Evolutionary conservation across 2,797 vertebrate species (phyloP), one percentile per base, ranked within the genome.

Genomic region (Sebastes glaucus): DNA sequence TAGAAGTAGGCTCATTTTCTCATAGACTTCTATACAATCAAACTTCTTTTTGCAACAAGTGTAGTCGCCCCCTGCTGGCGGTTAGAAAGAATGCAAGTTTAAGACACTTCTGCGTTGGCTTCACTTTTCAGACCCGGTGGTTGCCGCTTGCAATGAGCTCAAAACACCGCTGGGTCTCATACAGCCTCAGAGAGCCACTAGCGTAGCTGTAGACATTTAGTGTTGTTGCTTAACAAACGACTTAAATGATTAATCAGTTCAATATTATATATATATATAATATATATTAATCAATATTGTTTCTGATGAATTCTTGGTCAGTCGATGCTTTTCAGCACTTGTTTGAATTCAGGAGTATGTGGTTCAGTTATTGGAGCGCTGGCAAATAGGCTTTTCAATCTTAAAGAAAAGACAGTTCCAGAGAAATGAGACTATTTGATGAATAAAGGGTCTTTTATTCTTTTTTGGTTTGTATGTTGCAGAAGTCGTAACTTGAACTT

Each of bases 401-500:
- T 35, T 53, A 5, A 30, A 69, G 60, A 23, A 3, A 32, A 62
- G 14, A 32, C 16, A 1, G 7, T 22, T 62, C 55, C 35, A 71
- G 11, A 52, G 42, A 20, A 62, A 62, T 8, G 4, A 61, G 57
- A 6, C 18, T 10, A 11, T 55, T 30, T 46, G 32, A 16, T 49
- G 59, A 68, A 67, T 23, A 56, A 33, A 18, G 23, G 7, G 62
- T 27, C 16, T 27, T 18, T 18, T 66, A 53, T 23, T 6, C n/a
- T 33, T n/a, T 27, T 22, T 62, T 28, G 3, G 2, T 20, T 18
- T 61, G 56, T 33, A 11, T 60, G 56, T 55, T 46, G 46, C 69
- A 79, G 23, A 76, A 61, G 57, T 35, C 1, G 22, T n/a, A 16
- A 33, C 38, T 59, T 78, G 64, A 71, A 70, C 69, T 84, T 49